A percentile compares a stretch with the other conserved stretches of the same genome.
Evolutionary conservation across 1,140 invertebrate genomes (phyloP).

Genomic region (Drusus annulatus): DNA sequence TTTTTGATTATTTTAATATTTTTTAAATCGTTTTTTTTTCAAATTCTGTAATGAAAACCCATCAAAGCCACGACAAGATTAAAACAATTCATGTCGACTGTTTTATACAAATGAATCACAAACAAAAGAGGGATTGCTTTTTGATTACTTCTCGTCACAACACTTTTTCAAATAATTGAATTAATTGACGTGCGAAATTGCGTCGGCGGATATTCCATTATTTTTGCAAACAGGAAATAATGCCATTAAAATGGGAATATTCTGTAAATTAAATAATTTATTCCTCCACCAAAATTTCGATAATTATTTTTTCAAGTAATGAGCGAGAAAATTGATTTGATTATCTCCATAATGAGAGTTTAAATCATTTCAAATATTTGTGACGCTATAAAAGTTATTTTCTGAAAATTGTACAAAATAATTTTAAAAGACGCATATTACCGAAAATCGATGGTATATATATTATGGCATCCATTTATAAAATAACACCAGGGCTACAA

Average conservation of each 20-base stretch:
- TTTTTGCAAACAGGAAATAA: neutral
- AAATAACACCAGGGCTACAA: too few species aligned
- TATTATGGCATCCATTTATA: too few species aligned
- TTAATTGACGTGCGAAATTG: slow-evolving; percentile 29
- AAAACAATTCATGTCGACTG: neutral
- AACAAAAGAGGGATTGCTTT: neutral
- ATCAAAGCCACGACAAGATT: neutral
- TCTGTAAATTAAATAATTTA: neutral
- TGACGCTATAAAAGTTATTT: neutral
- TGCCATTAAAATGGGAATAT: neutral
- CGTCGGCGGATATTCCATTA: neutral
- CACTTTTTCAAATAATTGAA: slow-evolving; percentile 25
- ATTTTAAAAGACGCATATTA: too few species aligned
- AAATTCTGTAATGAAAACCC: slow-evolving; percentile 6
- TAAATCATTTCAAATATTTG: neutral
- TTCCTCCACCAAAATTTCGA: neutral
- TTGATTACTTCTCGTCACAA: slow-evolving; percentile 20
- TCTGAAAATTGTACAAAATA: too few species aligned
- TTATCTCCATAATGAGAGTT: neutral
- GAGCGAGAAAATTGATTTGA: too few species aligned
- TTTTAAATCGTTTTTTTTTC: neutral
- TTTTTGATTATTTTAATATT: neutral
- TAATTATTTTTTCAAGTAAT: too few species aligned
- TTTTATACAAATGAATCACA: neutral
- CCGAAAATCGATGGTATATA: too few species aligned